Evolutionary conservation across 23 tunicate genomes (phyloP).

Genomic region (Ciona savignyi): DNA sequence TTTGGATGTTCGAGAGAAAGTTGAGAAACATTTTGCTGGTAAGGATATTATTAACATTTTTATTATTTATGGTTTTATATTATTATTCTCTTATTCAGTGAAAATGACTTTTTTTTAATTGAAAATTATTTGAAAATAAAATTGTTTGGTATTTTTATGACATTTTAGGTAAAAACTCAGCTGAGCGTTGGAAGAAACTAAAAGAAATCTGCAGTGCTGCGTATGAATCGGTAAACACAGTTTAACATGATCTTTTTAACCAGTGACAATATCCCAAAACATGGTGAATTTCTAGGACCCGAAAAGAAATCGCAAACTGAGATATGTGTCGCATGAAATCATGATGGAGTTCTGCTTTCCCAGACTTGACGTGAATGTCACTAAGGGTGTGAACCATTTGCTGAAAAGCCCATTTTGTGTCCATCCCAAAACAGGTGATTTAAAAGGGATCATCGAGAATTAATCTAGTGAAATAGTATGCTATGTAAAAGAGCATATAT

Average conservation of each 20-base stretch:
- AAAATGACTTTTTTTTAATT: too few species aligned
- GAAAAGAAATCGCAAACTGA: constrained; percentile 42
- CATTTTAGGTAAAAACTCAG: background rate
- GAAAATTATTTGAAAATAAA: too few species aligned
- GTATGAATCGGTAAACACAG: background rate
- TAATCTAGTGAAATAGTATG: too few species aligned
- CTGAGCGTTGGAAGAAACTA: constrained; percentile 34
- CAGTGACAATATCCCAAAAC: too few species aligned
- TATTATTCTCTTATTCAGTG: too few species aligned
- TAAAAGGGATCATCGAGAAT: too few species aligned
- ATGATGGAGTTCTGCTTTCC: constrained; percentile 92
- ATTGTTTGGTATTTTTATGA: too few species aligned
- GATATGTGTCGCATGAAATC: constrained; percentile 58
- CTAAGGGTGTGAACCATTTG: constrained; percentile 91
- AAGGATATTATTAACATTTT: too few species aligned
- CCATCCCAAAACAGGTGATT: constrained; percentile 83
- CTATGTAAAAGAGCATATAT: too few species aligned
- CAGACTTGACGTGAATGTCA: constrained; percentile 90
- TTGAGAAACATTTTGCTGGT: constrained; percentile 17
- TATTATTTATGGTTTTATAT: too few species aligned
- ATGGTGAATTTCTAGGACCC: constrained; percentile 53
- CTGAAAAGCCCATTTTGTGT: constrained; percentile 96
- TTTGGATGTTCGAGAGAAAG: constrained; percentile 20
- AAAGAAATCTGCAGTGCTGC: constrained; percentile 6
- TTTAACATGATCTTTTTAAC: too few species aligned